A percentile compares a stretch with the other conserved stretches of the same genome.
Evolutionary conservation across 92 coral and sea anemone genomes (phyloP).

Genomic region (Porites cylindrica): DNA sequence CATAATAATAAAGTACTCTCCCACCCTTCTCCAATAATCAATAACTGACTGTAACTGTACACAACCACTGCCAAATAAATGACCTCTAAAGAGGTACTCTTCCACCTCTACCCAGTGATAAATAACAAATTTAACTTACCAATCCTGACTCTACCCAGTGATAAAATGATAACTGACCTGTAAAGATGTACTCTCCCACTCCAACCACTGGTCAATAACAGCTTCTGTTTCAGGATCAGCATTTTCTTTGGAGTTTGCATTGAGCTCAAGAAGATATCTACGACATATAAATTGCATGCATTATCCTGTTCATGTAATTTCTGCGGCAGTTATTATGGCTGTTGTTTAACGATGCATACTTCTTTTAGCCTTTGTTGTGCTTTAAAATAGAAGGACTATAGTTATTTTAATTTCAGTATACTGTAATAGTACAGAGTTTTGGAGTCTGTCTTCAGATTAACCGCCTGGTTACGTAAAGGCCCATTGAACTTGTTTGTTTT

Average conservation of each 20-base stretch:
- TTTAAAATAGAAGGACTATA: no score
- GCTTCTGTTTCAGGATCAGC: conserved; percentile 70
- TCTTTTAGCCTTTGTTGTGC: no score
- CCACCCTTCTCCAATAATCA: conserved; percentile 53
- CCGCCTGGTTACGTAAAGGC: no score
- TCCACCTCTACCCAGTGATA: not conserved
- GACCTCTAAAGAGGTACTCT: not conserved
- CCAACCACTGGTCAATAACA: conserved; percentile 88
- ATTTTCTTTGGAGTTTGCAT: not conserved
- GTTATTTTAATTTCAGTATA: no score
- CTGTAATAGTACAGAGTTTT: no score
- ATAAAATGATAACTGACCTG: conserved; percentile 62
- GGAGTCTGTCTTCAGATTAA: no score
- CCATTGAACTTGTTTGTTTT: no score
- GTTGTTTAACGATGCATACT: no score
- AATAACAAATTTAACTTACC: not conserved
- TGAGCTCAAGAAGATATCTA: conserved; percentile 81
- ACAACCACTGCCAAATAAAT: conserved; percentile 79
- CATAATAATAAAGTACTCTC: conserved; percentile 81
- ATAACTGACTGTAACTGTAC: no score
- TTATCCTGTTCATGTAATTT: no score
- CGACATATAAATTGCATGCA: not conserved
- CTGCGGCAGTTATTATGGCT: no score
- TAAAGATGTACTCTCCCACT: conserved; percentile 87
- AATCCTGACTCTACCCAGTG: conserved; percentile 34